Conservation (phyloP, 2,888 invertebrate genomes). For the Oxystoma pomonae region DNA sequence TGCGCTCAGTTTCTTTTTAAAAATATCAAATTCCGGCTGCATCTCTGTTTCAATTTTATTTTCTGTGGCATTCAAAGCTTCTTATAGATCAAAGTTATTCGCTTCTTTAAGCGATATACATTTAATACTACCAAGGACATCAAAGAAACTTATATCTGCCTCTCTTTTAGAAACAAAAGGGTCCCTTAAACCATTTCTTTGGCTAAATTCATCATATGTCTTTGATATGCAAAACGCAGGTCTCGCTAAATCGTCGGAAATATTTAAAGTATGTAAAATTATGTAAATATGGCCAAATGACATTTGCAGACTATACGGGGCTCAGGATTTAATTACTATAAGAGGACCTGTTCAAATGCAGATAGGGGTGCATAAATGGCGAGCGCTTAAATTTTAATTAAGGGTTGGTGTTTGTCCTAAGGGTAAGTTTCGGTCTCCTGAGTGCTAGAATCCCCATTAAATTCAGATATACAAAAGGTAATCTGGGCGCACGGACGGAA, state of each 20-base stretch:
- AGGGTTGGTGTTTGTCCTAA: neutral
- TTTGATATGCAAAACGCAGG: neutral
- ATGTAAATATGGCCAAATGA: constrained; percentile 2
- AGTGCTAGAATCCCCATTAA: neutral
- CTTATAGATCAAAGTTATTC: neutral
- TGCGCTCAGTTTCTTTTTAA: too few species aligned
- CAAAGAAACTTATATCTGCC: neutral
- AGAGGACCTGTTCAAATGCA: constrained; percentile 3
- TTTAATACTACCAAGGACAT: neutral
- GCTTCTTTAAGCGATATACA: neutral
- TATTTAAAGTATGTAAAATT: neutral
- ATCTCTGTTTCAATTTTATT: neutral
- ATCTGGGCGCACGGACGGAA: neutral
- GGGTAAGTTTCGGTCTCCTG: neutral
- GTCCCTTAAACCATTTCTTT: neutral
- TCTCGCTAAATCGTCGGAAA: neutral
- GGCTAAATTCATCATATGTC: neutral
- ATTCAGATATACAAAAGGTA: neutral
- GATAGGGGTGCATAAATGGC: constrained; percentile 2
- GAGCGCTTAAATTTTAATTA: constrained; percentile 2
- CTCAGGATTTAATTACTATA: constrained; percentile 1
- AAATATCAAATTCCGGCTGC: neutral
- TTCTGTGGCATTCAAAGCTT: neutral
- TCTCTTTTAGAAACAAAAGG: neutral
- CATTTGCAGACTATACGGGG: neutral